Conservation (phyloP, 2,888 invertebrate genomes). For the Ditylenchus weischeri region DNA sequence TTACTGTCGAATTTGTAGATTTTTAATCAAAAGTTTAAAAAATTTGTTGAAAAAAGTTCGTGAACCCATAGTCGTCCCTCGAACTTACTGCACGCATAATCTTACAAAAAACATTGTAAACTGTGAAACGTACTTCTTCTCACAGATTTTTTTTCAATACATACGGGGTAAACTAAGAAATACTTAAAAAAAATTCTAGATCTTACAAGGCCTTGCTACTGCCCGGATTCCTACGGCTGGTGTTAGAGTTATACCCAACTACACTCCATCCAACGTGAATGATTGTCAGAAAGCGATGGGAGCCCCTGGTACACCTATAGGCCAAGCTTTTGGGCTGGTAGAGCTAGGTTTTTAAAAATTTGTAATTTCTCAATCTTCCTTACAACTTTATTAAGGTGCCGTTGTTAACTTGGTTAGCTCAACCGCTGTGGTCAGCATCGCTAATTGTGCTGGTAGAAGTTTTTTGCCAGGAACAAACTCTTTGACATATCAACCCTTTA, state of each 20-base stretch:
- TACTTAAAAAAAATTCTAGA: conserved; percentile 16
- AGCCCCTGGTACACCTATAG: conserved; percentile 6
- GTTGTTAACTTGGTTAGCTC: conserved; percentile 1
- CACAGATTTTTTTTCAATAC: no score
- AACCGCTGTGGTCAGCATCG: neutral
- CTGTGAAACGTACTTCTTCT: no score
- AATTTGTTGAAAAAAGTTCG: no score
- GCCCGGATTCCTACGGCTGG: conserved; percentile 13
- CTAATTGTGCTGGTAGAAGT: conserved; percentile 4
- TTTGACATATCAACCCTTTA: neutral
- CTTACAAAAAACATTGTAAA: no score
- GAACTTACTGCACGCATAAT: no score
- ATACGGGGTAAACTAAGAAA: no score
- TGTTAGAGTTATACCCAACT: conserved; percentile 11
- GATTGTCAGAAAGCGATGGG: conserved; percentile 16
- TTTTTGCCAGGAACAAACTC: neutral
- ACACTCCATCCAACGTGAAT: conserved; percentile 13
- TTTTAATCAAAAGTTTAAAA: no score
- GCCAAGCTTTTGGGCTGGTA: conserved; percentile 6
- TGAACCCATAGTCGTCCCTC: no score
- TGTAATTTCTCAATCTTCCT: no score
- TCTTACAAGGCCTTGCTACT: conserved; percentile 8
- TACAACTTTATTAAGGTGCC: neutral
- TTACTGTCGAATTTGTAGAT: no score
- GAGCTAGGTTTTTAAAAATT: conserved; percentile 4